These are phyloP conservation scores for Ceratitis capitata DNA, from an alignment of 1,140 invertebrate species.

Conservation along the genomic window DNA sequence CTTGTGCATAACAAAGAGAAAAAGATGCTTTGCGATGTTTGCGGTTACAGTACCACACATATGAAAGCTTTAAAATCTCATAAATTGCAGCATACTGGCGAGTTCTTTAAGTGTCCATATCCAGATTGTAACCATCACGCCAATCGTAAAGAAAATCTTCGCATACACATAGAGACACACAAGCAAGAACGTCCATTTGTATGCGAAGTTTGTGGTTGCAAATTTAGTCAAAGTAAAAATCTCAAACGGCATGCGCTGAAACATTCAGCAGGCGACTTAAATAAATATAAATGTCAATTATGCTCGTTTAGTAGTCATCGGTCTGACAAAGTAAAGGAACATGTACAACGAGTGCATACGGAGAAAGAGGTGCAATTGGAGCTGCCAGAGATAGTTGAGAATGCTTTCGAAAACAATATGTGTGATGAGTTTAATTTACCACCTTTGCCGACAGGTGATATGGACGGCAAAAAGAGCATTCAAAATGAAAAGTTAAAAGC, in stretches of 20 bases:
- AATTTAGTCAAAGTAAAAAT: slow-evolving; percentile 68
- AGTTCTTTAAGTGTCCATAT: slow-evolving; percentile 68
- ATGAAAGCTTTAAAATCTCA: slow-evolving; percentile 71
- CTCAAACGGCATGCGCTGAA: slow-evolving; percentile 67
- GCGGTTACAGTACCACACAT: slow-evolving; percentile 71
- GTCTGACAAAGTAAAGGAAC: slow-evolving; percentile 70
- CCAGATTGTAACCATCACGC: slow-evolving; percentile 67
- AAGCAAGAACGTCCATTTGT: slow-evolving; percentile 68
- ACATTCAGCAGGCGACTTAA: slow-evolving; percentile 59
- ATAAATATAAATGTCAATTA: slow-evolving; percentile 62
- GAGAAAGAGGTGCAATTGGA: slow-evolving; percentile 63
- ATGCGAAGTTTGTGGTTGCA: slow-evolving; percentile 68
- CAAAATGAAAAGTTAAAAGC: too few relatives aligned
- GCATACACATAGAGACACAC: slow-evolving; percentile 69
- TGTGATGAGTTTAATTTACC: slow-evolving; percentile 56
- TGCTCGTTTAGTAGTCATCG: slow-evolving; percentile 69
- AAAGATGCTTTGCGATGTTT: slow-evolving; percentile 72
- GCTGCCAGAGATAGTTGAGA: slow-evolving; percentile 59
- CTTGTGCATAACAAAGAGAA: slow-evolving; percentile 69
- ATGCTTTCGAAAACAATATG: slow-evolving; percentile 55
- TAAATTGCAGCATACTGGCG: slow-evolving; percentile 68
- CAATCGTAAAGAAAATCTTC: slow-evolving; percentile 68
- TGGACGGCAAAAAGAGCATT: not conserved
- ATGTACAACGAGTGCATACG: slow-evolving; percentile 65
- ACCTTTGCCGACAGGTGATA: not conserved